A percentile compares a stretch with the other conserved stretches of the same genome.
Evolutionary conservation across 2,113 vertebrate genomes (phyloP).

Genomic region (Numida meleagris): DNA sequence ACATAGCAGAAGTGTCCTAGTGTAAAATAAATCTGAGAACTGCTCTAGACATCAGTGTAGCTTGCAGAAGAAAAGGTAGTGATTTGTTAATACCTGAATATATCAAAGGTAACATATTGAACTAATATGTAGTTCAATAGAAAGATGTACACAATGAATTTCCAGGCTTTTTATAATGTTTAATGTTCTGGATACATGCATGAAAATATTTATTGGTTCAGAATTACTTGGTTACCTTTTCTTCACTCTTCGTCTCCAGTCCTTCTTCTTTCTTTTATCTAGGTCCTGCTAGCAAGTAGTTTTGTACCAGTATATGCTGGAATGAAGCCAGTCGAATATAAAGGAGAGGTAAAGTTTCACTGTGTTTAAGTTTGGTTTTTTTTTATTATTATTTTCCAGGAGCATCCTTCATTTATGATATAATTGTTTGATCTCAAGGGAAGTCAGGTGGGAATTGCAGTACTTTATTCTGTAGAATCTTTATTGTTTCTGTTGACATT

Average conservation of each 20-base stretch:
- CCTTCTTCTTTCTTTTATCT: neutral
- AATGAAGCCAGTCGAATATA: slow-evolving; percentile 84
- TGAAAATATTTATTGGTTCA: neutral
- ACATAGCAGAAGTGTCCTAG: neutral
- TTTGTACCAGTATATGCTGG: slow-evolving; percentile 90
- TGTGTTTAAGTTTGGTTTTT: fast-evolving
- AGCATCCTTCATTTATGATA: neutral
- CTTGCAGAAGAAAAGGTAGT: neutral
- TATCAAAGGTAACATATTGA: neutral
- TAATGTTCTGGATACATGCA: neutral
- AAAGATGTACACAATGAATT: neutral
- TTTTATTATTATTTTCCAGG: neutral
- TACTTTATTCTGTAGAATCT: neutral
- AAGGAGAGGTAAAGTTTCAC: slow-evolving; percentile 84
- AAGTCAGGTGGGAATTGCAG: neutral
- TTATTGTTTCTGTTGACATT: neutral
- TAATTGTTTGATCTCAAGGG: neutral
- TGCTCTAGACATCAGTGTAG: neutral
- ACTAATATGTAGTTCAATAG: no score
- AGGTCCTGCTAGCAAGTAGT: slow-evolving; percentile 92
- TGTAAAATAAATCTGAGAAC: neutral
- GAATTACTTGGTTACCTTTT: neutral
- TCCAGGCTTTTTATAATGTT: neutral
- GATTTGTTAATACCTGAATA: neutral
- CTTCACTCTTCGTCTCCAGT: neutral